Base-by-base conservation (phyloP, 2,797 vertebrate species). In the Alauda arvensis region DNA sequence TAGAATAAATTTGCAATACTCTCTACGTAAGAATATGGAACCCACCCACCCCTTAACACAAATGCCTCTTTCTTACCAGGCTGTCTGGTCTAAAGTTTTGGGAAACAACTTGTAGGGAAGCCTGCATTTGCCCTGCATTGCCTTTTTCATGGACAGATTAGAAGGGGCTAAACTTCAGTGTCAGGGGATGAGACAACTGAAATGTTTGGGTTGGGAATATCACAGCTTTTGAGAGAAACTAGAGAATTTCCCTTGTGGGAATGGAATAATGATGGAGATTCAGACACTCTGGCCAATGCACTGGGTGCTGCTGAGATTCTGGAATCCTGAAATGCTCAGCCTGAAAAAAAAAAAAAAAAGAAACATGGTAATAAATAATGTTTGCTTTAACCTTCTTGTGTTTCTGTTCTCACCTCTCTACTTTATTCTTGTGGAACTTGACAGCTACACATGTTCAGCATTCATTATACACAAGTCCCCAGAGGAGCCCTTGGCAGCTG, bases 361-460 rank as follows among this genome's bases (percentile, higher is more conserved):
- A 19, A 55, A 16, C 28, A 25, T 16, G 26, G 52, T 57, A 77
- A 75, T 89, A 93, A 92, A 71, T 88, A 93, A 67, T 82, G 59
- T 78, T 94, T 88, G 19, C 51, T 90, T 91, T 91, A 93, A 87
- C 80, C 84, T 93, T 86, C 40, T 74, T 77, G 68, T 85, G 78
- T 89, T 93, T 88, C 40, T 85, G 2, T 83, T 91, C 80, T 92
- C 90, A 91, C 78, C 79, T 93, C 80, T 48, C 67, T 55, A 8
- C 46, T 89, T 70, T 75, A 84, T 89, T 80, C 75, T 88, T 56
- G 83, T 86, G 85, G 79, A 91, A 83, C 78, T 69, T 94, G 94
- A 94, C 93, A 94, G 90, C 59, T 93, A 90, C 93, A 93, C 24
- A 60, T 92, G 94, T 94, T 93, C 87, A 65, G 81, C 92, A 88